phyloP scores from a whole-genome alignment of 2,113 vertebrate genomes.

The Stigmatopora argus region DNA sequence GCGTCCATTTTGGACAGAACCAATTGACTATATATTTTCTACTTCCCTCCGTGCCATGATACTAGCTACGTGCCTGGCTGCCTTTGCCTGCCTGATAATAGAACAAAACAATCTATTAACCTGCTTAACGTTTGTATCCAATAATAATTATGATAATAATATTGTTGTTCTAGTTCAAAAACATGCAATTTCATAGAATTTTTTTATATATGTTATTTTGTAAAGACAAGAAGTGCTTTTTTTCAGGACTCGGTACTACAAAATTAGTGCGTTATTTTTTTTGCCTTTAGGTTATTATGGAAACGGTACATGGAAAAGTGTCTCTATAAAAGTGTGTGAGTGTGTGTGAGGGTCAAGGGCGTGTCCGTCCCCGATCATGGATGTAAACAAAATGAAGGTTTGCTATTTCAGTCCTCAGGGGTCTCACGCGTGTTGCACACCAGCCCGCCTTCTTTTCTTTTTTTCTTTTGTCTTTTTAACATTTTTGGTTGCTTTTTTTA shows the following conservation, averaged over 20 bases:
- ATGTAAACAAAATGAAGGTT: conserved; percentile 63
- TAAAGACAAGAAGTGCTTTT: conserved; percentile 63
- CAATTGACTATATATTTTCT: conserved; percentile 63
- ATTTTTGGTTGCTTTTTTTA: not conserved
- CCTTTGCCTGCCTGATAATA: conserved; percentile 60
- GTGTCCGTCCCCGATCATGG: conserved; percentile 47
- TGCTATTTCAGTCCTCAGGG: conserved; percentile 65
- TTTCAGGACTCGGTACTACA: conserved; percentile 74
- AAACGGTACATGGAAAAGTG: conserved; percentile 2
- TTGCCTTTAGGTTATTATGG: conserved; percentile 5
- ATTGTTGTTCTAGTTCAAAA: conserved; percentile 57
- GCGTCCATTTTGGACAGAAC: conserved; percentile 48
- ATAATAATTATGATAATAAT: conserved; percentile 75
- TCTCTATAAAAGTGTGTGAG: conserved; percentile 1
- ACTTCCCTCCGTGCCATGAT: conserved; percentile 69
- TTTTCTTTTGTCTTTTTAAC: not conserved
- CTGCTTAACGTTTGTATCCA: conserved; percentile 67
- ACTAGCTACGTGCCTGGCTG: conserved; percentile 68
- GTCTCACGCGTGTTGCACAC: conserved; percentile 62
- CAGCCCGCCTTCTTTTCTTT: conserved; percentile 42
- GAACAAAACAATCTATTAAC: conserved; percentile 62
- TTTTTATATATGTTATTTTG: conserved; percentile 63
- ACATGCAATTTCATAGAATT: conserved; percentile 69
- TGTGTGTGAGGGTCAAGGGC: conserved; percentile 43
- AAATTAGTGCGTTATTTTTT: conserved; percentile 47